phyloP scores from a whole-genome alignment of 2,888 invertebrate species.

The Drosophila rellima region DNA sequence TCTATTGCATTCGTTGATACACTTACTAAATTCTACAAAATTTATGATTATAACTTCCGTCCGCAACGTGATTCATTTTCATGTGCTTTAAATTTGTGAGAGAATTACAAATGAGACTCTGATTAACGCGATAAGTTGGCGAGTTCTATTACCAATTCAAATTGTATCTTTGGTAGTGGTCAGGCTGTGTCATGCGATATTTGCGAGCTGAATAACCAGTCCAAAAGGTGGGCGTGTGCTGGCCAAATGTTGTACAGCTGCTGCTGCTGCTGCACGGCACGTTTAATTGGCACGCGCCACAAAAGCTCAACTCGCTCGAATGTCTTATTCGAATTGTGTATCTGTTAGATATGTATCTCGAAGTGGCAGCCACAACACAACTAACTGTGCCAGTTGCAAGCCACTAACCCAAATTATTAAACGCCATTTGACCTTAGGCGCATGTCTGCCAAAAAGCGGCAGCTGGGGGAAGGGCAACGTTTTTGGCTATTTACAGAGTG shows the following conservation, averaged over 20 bases:
- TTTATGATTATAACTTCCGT: neutral
- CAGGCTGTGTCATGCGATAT: conserved; percentile 38
- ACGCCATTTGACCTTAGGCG: conserved; percentile 80
- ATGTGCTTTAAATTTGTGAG: neutral
- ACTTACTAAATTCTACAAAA: neutral
- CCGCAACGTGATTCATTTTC: neutral
- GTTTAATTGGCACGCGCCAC: conserved; percentile 80
- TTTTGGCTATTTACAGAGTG: conserved; percentile 61
- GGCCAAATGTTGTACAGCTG: conserved; percentile 39
- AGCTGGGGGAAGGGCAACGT: conserved; percentile 2
- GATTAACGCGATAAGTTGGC: conserved; percentile 24
- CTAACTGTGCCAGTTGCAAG: conserved; percentile 27
- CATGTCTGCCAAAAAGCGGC: conserved; percentile 21
- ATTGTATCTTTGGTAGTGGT: conserved; percentile 10
- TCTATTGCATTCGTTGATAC: neutral
- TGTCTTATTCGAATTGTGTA: conserved; percentile 69
- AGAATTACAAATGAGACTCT: conserved; percentile 10
- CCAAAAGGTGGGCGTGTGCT: conserved; percentile 47
- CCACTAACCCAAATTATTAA: conserved; percentile 76
- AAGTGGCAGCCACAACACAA: conserved; percentile 19
- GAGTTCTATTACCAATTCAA: conserved; percentile 20
- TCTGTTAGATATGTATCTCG: conserved; percentile 68
- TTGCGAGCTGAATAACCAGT: conserved; percentile 18
- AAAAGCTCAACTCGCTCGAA: conserved; percentile 45
- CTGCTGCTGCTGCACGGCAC: conserved; percentile 43